Conservation (phyloP, 2,797 vertebrate genomes). For the Petrocephalus schoutedeni region DNA sequence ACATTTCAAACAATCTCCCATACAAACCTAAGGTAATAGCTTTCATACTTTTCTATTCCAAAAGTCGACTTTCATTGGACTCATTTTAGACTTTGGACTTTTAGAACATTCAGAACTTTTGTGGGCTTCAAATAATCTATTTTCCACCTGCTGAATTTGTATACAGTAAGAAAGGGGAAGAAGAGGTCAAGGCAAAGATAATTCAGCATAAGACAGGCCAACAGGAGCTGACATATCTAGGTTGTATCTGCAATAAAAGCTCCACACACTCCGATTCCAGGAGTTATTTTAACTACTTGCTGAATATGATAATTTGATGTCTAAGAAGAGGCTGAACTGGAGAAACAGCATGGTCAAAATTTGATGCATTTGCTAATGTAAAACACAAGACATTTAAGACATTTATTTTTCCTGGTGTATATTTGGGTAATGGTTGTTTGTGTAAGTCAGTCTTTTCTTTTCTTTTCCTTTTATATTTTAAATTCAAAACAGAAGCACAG, state of each 20-base stretch:
- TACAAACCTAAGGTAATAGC: background rate
- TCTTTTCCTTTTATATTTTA: background rate
- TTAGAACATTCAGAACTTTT: background rate
- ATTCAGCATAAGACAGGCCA: background rate
- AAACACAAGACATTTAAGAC: background rate
- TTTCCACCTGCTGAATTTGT: background rate
- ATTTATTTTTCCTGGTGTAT: background rate
- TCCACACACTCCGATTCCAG: background rate
- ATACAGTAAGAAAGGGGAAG: background rate
- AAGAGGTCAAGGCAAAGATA: background rate
- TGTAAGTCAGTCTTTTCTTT: background rate
- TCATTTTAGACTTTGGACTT: background rate
- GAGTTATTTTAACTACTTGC: background rate
- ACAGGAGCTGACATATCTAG: conserved; percentile 7
- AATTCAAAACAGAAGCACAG: background rate
- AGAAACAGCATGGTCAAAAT: background rate
- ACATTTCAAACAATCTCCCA: background rate
- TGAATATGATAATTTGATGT: background rate
- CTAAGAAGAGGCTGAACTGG: background rate
- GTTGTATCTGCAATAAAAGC: background rate
- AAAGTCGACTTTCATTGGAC: background rate
- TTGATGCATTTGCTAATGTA: background rate
- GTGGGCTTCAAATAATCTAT: background rate
- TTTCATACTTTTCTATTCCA: background rate
- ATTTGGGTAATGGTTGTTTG: background rate